Evolutionary conservation across 2,797 vertebrate genomes (phyloP).

Genomic region (Hemitrygon akajei): DNA sequence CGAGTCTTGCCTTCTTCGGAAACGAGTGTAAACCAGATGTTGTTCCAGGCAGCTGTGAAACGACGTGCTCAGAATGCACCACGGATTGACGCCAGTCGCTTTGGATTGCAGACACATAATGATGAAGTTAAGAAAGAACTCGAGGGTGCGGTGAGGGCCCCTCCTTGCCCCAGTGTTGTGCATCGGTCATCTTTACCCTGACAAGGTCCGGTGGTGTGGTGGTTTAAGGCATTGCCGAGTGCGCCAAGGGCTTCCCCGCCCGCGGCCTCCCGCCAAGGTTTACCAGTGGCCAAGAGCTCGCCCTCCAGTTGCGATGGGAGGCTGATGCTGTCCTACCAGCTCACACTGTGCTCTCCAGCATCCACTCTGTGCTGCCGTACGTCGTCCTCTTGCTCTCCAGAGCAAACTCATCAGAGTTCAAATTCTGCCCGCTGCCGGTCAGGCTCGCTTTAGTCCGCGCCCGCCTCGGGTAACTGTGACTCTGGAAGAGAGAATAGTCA

Average conservation of each 20-base stretch:
- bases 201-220: constrained; percentile 53
- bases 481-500: constrained; percentile 88
- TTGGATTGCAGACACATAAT: constrained; percentile 59
- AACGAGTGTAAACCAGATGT: constrained; percentile 37
- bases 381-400: constrained; percentile 73
- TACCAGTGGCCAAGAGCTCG: not conserved
- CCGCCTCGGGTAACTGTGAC: constrained; percentile 89
- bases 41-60: constrained; percentile 33
- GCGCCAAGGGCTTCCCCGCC: constrained; percentile 28
- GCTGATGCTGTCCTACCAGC: not conserved
- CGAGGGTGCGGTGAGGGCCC: not conserved
- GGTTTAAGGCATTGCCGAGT: constrained; percentile 45
- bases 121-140: not conserved
- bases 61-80: not conserved
- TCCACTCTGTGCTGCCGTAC: constrained; percentile 95
- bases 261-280: not conserved
- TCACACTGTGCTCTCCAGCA: constrained; percentile 94
- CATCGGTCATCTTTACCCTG: not conserved
- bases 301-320: constrained; percentile 38
- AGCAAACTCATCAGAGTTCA: constrained; percentile 70
- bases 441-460: constrained; percentile 83
- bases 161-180: not conserved
- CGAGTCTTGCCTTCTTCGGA: constrained; percentile 40
- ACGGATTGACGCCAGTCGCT: constrained; percentile 40
- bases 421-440: constrained; percentile 71